A percentile compares a stretch with the other conserved stretches of the same genome.
These are phyloP conservation scores for Morone chrysops DNA, from an alignment of 2,113 vertebrate species.

Conservation along the genomic window DNA sequence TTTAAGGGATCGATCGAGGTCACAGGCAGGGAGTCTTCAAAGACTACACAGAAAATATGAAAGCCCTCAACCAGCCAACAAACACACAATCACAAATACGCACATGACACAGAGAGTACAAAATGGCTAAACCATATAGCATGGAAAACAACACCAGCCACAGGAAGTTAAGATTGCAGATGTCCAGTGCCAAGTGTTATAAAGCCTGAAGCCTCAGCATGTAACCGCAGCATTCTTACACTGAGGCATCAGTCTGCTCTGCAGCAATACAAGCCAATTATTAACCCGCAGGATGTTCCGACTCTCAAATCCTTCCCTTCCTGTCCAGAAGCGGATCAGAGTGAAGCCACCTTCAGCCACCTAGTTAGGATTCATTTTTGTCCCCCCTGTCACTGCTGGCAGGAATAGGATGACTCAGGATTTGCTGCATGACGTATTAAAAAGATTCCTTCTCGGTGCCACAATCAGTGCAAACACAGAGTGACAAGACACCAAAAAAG, in stretches of 20 bases:
- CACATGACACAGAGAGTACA: slow-evolving; percentile 24
- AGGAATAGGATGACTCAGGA: slow-evolving; percentile 32
- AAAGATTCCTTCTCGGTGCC: slow-evolving; percentile 17
- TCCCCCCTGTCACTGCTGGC: slow-evolving; percentile 18
- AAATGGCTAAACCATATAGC: slow-evolving; percentile 59
- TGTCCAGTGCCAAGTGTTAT: slow-evolving; percentile 75
- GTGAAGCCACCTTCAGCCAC: slow-evolving; percentile 51
- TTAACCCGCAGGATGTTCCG: slow-evolving; percentile 78
- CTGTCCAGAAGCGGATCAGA: slow-evolving; percentile 51
- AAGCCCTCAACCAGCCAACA: slow-evolving; percentile 35
- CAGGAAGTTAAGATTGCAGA: slow-evolving; percentile 74
- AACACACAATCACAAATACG: slow-evolving; percentile 24
- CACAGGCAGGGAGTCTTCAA: slow-evolving; percentile 47
- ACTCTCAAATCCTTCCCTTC: slow-evolving; percentile 56
- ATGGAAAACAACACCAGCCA: slow-evolving; percentile 70
- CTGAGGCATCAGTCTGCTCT: slow-evolving; percentile 70
- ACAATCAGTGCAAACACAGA: slow-evolving; percentile 34
- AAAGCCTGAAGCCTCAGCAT: slow-evolving; percentile 68
- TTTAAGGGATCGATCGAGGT: slow-evolving; percentile 51
- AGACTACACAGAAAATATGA: slow-evolving; percentile 52
- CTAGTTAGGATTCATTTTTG: slow-evolving; percentile 17
- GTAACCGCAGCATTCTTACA: slow-evolving; percentile 79
- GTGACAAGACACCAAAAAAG: slow-evolving; percentile 33
- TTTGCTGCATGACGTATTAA: background rate
- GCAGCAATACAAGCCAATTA: slow-evolving; percentile 69